Conservation (phyloP, 2,888 invertebrate genomes). For the Leptopilina myrica region DNA sequence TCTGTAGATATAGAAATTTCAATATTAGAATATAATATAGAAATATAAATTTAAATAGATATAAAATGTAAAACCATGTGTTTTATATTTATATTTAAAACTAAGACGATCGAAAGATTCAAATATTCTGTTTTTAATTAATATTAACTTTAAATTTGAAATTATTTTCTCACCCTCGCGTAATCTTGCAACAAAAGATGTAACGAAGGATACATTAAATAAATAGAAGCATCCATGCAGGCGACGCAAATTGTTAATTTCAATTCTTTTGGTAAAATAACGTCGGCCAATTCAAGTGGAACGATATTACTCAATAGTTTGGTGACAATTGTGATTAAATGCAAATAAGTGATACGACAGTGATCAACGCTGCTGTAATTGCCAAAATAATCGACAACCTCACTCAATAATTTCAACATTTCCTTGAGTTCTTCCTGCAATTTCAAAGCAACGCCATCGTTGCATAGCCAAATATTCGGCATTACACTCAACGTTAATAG, state of each 20-base stretch:
- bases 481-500: slow-evolving; percentile 79
- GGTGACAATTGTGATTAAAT: slow-evolving; percentile 74
- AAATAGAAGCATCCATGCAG: slow-evolving; percentile 77
- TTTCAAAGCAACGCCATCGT: slow-evolving; percentile 63
- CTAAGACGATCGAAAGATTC: no score
- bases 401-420: slow-evolving; percentile 79
- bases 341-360: slow-evolving; percentile 76
- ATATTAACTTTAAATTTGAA: neutral
- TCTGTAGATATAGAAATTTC: no score
- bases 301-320: slow-evolving; percentile 75
- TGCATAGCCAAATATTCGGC: slow-evolving; percentile 79
- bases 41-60: no score
- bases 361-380: slow-evolving; percentile 65
- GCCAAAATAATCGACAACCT: slow-evolving; percentile 70
- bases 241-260: slow-evolving; percentile 75
- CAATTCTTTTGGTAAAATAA: slow-evolving; percentile 76
- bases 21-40: no score
- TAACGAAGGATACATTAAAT: slow-evolving; percentile 76
- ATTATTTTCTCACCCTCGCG: slow-evolving; percentile 73
- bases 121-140: no score
- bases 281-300: slow-evolving; percentile 74
- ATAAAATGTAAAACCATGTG: no score
- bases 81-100: no score
- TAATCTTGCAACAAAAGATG: slow-evolving; percentile 76
- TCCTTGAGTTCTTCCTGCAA: slow-evolving; percentile 66